Evolutionary conservation across 1,140 invertebrate genomes (phyloP).

Genomic region (Heliothis virescens): DNA sequence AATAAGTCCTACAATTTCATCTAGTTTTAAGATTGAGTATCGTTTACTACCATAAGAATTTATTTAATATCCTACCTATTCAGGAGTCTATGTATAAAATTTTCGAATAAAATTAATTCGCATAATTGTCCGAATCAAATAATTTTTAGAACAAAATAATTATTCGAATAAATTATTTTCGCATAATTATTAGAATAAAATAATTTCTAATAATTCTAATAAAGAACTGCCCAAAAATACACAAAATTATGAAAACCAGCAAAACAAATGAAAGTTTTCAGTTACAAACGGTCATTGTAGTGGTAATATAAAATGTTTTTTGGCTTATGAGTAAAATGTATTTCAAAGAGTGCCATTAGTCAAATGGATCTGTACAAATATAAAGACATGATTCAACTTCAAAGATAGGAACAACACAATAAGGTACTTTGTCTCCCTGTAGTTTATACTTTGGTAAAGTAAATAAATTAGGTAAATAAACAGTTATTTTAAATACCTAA

Average conservation of each 20-base stretch:
- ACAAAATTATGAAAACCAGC: too few relatives aligned
- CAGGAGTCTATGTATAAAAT: neutral
- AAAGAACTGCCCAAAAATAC: too few relatives aligned
- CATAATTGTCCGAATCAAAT: too few relatives aligned
- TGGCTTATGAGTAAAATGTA: too few relatives aligned
- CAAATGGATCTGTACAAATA: constrained; percentile 53
- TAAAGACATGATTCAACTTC: neutral
- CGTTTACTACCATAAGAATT: constrained; percentile 21
- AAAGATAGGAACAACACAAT: constrained; percentile 25
- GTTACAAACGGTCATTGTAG: too few relatives aligned
- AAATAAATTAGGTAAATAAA: neutral
- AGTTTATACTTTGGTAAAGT: neutral
- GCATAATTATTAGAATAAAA: too few relatives aligned
- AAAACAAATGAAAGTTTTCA: too few relatives aligned
- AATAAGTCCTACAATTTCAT: constrained; percentile 15
- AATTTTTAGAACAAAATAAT: too few relatives aligned
- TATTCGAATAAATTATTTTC: neutral
- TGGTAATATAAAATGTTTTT: too few relatives aligned
- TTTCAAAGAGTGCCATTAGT: constrained; percentile 40
- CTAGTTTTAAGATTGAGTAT: constrained; percentile 17
- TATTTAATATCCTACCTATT: constrained; percentile 21
- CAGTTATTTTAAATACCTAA: neutral
- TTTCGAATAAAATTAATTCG: neutral
- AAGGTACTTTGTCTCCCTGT: constrained; percentile 7
- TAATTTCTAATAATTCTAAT: too few relatives aligned